phyloP scores from a whole-genome alignment of 2,888 invertebrate genomes.

The Phytoseiulus persimilis region DNA sequence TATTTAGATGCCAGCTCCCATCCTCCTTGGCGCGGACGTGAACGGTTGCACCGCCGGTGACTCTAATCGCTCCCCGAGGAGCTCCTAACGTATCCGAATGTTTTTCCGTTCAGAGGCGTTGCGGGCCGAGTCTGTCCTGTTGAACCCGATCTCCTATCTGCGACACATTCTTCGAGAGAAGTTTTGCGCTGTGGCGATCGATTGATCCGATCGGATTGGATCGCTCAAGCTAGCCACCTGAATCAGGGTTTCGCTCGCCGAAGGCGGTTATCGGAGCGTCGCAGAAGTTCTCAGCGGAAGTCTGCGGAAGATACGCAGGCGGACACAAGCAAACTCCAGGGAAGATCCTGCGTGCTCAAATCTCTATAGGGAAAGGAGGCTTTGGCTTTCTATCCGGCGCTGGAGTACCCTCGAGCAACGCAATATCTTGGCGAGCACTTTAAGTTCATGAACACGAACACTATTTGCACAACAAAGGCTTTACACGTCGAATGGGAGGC shows the following conservation, averaged over 20 bases:
- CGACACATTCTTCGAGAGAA: background rate
- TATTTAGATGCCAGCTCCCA: background rate
- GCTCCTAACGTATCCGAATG: background rate
- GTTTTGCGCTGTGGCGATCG: too few relatives aligned
- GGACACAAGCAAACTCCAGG: too few relatives aligned
- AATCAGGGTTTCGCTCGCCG: too few relatives aligned
- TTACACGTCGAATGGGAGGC: background rate
- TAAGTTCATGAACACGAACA: conserved; percentile 5
- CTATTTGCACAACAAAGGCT: conserved; percentile 5
- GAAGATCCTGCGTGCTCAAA: background rate
- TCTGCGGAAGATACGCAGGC: too few relatives aligned
- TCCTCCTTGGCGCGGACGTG: background rate
- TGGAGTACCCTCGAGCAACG: background rate
- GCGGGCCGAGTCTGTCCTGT: background rate
- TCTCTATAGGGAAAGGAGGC: background rate
- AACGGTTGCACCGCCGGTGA: background rate
- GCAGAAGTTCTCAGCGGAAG: too few relatives aligned
- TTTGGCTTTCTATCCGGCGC: background rate
- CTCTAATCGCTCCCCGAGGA: background rate
- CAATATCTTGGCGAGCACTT: background rate
- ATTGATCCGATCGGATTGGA: too few relatives aligned
- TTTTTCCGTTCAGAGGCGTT: background rate
- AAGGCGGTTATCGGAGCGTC: too few relatives aligned
- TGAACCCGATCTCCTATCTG: background rate
- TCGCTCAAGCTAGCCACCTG: too few relatives aligned